Conservation (phyloP, 2,888 invertebrate species). For the Acutogordius australiensis region DNA sequence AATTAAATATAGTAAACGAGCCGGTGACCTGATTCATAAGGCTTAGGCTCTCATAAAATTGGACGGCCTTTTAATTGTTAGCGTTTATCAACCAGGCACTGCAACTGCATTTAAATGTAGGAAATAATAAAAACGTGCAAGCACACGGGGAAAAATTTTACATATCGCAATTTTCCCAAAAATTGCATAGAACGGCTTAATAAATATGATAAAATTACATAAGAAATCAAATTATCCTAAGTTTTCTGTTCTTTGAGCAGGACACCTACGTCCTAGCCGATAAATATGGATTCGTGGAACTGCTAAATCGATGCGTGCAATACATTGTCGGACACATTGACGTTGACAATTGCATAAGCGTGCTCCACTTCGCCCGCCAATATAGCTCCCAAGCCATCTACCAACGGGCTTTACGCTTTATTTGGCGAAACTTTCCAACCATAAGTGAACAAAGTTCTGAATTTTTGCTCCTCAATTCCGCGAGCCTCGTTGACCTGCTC, state of each 20-base stretch:
- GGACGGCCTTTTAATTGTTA: too few species aligned
- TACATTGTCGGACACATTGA: conserved; percentile 34
- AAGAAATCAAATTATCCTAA: too few species aligned
- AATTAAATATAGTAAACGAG: too few species aligned
- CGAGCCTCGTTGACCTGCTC: conserved; percentile 36
- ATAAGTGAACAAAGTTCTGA: conserved; percentile 32
- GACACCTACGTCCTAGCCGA: background rate
- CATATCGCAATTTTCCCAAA: too few species aligned
- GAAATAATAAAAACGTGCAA: too few species aligned
- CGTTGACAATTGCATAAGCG: conserved; percentile 40
- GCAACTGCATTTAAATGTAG: too few species aligned
- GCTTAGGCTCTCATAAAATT: too few species aligned
- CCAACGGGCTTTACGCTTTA: conserved; percentile 22
- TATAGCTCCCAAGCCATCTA: conserved; percentile 40
- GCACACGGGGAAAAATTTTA: too few species aligned
- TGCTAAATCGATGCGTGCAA: conserved; percentile 17
- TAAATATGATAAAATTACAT: too few species aligned
- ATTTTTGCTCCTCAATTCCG: conserved; percentile 32
- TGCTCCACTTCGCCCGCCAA: conserved; percentile 37
- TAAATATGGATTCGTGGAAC: background rate
- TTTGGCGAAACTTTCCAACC: conserved; percentile 22
- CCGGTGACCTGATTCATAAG: too few species aligned
- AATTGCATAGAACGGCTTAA: conserved; percentile 41
- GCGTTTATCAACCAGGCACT: too few species aligned
- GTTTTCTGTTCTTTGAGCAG: too few species aligned